Evolutionary conservation across 2,797 vertebrate species (phyloP).

Genomic region (Pelochelys cantorii): DNA sequence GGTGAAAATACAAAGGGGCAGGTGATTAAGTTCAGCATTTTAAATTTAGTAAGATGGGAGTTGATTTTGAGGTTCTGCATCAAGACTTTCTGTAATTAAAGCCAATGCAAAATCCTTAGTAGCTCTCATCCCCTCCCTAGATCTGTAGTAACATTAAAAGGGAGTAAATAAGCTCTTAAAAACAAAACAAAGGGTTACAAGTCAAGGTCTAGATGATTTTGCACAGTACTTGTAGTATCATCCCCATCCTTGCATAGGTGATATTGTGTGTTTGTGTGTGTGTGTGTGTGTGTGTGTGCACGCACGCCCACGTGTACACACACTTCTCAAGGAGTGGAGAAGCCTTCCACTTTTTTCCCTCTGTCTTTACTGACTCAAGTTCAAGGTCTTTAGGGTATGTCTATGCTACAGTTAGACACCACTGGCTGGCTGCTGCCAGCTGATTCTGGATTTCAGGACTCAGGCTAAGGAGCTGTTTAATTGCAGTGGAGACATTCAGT

Average conservation of each 20-base stretch:
- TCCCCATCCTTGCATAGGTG: not conserved
- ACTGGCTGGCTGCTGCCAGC: not conserved
- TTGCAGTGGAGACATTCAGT: not conserved
- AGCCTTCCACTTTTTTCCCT: not conserved
- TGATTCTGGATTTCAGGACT: not conserved
- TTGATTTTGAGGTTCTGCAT: not conserved
- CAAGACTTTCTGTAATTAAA: not conserved
- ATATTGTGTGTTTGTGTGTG: not conserved
- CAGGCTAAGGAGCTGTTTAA: not conserved
- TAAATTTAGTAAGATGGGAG: accelerated
- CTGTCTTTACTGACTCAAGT: not conserved
- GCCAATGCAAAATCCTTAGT: not conserved
- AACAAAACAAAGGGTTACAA: not conserved
- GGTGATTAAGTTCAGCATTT: not conserved
- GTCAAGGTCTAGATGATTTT: not conserved
- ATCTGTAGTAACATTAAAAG: not conserved
- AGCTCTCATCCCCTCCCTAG: not conserved
- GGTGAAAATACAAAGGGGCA: not conserved
- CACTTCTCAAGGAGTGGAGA: not conserved
- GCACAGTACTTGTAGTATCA: not conserved
- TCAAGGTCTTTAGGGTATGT: not conserved
- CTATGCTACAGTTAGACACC: not conserved
- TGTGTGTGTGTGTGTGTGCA: not conserved
- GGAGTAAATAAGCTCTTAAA: not conserved
- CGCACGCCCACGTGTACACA: no score